Base-by-base conservation (phyloP, 1,140 invertebrate genomes). In the Zaprionus taronus region DNA sequence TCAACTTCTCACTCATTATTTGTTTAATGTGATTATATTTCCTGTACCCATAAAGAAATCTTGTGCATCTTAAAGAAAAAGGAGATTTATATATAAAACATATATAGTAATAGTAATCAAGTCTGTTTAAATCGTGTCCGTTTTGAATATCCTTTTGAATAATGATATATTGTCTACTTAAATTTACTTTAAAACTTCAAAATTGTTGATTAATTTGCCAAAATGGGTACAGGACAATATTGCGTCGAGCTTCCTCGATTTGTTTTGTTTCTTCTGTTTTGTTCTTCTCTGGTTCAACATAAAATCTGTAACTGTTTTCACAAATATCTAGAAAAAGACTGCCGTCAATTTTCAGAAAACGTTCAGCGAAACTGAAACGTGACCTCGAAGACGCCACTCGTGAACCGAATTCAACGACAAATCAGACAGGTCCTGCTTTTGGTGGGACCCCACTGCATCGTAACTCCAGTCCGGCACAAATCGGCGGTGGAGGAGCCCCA, bases 331-430 rank as follows among this genome's bases (percentile, higher is more conserved):
- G 84, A 92, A 92, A 92, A 92, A 93, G 92, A 92, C 91, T 93
- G 92, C 91, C 91, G 91, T 93, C 92, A 87, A 90, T 92, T 85
- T 93, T 93, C 94, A 98, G 97, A 93, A 97, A 97, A 94, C 95
- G 96, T 91, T 97, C 97, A 93, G 96, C 96, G 61, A 97, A 96
- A 93, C 94, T 99, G 91, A 96, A 97, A 92, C 96, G 97, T 93
- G 97, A 99, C 83, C 93, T 99, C 31, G 97, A 98, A 93, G 98
- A 99, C 92, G 98, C 98, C 15, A 97, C 97, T 2, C 94, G 94
- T 67, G 95, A 96, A 90, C 80, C 91, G 7, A 77, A 76, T 55
- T 81, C 91, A 12, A 67, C 94, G 51, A 92, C 93, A 34, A 80
- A 77, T 61, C 86, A 72, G n/a, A 60, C 61, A 38, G 90, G 92